Conservation (phyloP, 2,888 invertebrate genomes). For the Dromius quadrimaculatus region DNA sequence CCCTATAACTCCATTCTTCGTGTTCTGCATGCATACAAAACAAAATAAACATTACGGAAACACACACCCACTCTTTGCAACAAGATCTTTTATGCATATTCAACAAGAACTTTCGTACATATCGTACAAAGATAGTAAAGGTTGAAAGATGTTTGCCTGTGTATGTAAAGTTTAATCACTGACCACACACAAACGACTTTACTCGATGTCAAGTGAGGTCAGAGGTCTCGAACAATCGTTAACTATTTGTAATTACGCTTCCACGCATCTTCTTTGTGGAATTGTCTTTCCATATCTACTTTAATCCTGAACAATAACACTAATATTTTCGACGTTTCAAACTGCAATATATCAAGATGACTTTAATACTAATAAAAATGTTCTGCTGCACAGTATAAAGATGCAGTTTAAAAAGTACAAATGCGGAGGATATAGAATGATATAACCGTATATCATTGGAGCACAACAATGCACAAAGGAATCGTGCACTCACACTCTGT, state of each 20-base stretch:
- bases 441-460: constrained; percentile 25
- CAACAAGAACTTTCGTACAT: constrained; percentile 11
- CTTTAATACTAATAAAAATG: constrained; percentile 18
- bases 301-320: too few relatives aligned
- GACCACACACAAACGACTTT: constrained; percentile 17
- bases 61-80: neutral
- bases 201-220: neutral
- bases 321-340: neutral
- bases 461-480: constrained; percentile 21
- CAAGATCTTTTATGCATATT: constrained; percentile 11
- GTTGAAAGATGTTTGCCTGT: too few relatives aligned
- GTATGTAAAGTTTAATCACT: constrained; percentile 6
- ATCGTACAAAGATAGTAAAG: neutral
- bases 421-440: neutral
- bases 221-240: constrained; percentile 9
- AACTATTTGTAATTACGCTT: too few relatives aligned
- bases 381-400: constrained; percentile 1
- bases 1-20: neutral
- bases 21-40: neutral
- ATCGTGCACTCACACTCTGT: neutral
- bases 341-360: constrained; percentile 12
- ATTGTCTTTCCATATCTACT: too few relatives aligned
- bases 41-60: constrained; percentile 5
- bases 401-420: constrained; percentile 6
- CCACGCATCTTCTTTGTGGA: too few relatives aligned